These are phyloP conservation scores for Eretmocerus hayati DNA, from an alignment of 2,888 invertebrate genomes.

Conservation along the genomic window DNA sequence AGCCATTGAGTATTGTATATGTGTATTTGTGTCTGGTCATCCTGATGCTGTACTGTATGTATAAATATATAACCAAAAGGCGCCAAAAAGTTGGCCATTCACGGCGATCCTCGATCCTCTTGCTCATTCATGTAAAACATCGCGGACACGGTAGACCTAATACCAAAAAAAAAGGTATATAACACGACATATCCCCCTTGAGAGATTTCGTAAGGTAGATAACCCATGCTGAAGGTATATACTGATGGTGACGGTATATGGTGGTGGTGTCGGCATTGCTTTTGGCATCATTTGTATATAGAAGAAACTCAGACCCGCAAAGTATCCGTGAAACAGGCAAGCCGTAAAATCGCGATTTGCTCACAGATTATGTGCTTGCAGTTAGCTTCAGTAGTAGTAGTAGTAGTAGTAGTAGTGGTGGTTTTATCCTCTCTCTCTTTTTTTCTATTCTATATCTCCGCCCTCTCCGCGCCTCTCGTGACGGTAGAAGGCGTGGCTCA, in stretches of 20 bases:
- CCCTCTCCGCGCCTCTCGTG: background rate
- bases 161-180: too few species aligned
- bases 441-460: too few species aligned
- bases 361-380: conserved; percentile 29
- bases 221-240: too few species aligned
- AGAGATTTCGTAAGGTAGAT: conserved; percentile 1
- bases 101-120: too few species aligned
- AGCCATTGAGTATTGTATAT: too few species aligned
- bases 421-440: too few species aligned
- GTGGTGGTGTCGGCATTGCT: background rate
- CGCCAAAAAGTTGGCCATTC: background rate
- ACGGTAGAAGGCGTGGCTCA: conserved; percentile 1
- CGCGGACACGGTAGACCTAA: background rate
- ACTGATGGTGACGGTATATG: too few species aligned
- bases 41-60: too few species aligned
- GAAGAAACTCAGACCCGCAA: background rate
- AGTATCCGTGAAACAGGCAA: conserved; percentile 24
- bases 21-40: too few species aligned
- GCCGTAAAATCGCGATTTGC: conserved; percentile 42
- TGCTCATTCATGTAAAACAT: background rate
- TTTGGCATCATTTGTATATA: conserved; percentile 1
- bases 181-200: too few species aligned
- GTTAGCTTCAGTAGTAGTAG: background rate
- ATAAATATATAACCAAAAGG: too few species aligned
- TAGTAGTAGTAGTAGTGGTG: background rate